phyloP scores from a whole-genome alignment of 2,888 invertebrate genomes.

The Eubasilissa splendida region DNA sequence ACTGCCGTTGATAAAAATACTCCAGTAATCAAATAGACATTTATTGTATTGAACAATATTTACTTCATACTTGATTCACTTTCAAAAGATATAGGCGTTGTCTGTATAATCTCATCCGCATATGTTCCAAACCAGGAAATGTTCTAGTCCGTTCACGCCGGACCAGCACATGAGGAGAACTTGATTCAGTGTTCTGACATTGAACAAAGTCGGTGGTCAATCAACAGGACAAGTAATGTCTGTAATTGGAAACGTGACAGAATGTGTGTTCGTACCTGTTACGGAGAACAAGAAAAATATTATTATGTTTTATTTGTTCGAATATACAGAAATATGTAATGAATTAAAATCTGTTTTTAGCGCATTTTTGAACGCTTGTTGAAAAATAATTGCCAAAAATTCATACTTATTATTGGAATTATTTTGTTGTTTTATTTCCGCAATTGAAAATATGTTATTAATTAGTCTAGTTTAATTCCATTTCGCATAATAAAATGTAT shows the following conservation, averaged over 20 bases:
- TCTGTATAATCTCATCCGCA: conserved; percentile 5
- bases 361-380: no score
- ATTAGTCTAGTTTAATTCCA: not conserved
- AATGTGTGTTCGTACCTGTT: not conserved
- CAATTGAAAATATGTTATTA: not conserved
- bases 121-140: conserved; percentile 26
- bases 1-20: no score
- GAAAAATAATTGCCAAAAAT: no score
- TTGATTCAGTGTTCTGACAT: conserved; percentile 25
- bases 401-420: no score
- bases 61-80: conserved; percentile 23
- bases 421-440: no score
- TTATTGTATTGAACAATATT: not conserved
- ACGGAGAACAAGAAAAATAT: not conserved
- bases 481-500: not conserved
- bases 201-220: conserved; percentile 23
- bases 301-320: not conserved
- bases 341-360: no score
- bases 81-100: conserved; percentile 18
- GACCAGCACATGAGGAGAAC: conserved; percentile 1
- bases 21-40: no score
- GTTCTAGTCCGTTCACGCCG: not conserved
- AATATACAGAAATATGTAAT: no score
- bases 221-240: conserved; percentile 5
- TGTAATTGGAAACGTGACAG: conserved; percentile 18